Base-by-base conservation (phyloP, 1,140 invertebrate species). In the Aradophagus sp. region DNA sequence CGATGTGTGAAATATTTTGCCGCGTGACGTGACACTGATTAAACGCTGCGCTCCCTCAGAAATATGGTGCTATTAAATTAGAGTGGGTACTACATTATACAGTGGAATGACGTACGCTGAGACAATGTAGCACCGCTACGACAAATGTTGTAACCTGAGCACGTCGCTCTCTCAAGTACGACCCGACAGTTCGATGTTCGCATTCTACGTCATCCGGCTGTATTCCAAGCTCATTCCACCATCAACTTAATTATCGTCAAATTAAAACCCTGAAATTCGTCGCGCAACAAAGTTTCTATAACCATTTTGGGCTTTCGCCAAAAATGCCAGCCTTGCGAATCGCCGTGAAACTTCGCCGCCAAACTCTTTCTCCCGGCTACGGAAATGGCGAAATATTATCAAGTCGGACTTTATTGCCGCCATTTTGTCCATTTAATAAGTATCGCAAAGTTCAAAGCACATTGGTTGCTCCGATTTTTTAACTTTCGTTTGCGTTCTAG, bases 61-160 rank as follows among this genome's bases (percentile, higher is more conserved):
- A 72, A 66, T 72, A 72, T 62, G 65, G 55, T 50, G 59, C 67
- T 65, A 71, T 71, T 59, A 71, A 72, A 61, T 72, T 66, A 65
- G 68, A 65, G 67, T 58, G 38, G 52, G 58, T 59, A 70, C 61
- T 71, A 59, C 48, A 61, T 71, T 71, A 72, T 72, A 65, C 41
- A 61, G 36, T 14, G 62, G 56, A 71, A 71, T 71, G 68, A 71
- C 45, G 67, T 55, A 34, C 44, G 59, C 39, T 45, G 41, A 72
- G 69, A 72, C 56, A 72, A 72, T 72, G 56, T 58, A 61, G 56
- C 56, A 16, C 27, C 15, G 56, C n/a, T 42, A 44, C 62, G 69
- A 72, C 62, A 67, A 72, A 72, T 72, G 69, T 29, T 62, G 62
- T 72, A 72, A 72, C 62, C 56, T 56, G 67, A 72, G 69, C 62